phyloP scores from a whole-genome alignment of 2,113 vertebrate genomes.

The Actenoides hombroni region DNA sequence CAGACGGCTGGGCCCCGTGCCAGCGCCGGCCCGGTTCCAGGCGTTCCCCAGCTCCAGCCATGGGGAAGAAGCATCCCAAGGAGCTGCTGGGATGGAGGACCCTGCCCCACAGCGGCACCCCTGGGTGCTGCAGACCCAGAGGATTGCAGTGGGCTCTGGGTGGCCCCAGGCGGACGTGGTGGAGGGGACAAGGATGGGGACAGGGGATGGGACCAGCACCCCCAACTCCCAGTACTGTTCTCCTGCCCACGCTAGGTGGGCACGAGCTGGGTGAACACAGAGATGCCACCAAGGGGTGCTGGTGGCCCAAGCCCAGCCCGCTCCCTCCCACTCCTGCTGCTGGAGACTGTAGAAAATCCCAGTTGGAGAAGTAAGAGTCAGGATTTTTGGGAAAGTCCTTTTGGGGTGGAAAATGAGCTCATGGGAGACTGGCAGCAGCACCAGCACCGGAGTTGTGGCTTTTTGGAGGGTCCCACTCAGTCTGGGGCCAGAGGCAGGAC shows the following conservation, averaged over 20 bases:
- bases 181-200: too few relatives aligned
- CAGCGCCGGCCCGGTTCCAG: not conserved
- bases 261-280: accelerated
- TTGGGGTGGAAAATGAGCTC: not conserved
- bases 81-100: not conserved
- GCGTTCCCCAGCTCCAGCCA: not conserved
- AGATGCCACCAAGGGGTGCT: not conserved
- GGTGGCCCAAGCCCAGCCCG: not conserved
- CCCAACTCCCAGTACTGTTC: not conserved
- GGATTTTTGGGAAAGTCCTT: not conserved
- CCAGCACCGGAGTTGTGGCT: not conserved
- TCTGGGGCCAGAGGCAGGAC: not conserved
- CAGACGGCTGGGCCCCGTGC: not conserved
- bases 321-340: not conserved
- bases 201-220: too few relatives aligned
- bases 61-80: not conserved
- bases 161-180: accelerated
- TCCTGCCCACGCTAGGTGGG: not conserved
- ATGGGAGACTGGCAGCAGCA: not conserved
- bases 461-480: accelerated
- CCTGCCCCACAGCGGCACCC: not conserved
- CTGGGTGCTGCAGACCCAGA: accelerated
- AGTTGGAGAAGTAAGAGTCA: not conserved
- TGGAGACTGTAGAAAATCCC: not conserved
- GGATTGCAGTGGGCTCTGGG: not conserved